Evolutionary conservation across 2,797 vertebrate species (phyloP).

Genomic region (Platalea minor): DNA sequence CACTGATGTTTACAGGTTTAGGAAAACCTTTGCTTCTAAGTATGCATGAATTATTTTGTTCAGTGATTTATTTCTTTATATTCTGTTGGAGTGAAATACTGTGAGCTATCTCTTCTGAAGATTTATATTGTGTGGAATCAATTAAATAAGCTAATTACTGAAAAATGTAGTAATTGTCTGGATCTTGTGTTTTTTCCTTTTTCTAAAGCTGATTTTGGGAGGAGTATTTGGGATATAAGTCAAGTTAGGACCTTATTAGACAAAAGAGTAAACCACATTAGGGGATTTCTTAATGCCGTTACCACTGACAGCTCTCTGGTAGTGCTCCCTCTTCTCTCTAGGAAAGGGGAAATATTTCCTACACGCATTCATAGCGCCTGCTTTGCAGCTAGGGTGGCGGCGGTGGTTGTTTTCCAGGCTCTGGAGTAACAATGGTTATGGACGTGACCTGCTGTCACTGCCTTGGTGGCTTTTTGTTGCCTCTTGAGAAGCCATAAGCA

Average conservation of each 20-base stretch:
- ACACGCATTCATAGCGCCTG: background rate
- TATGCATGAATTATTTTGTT: background rate
- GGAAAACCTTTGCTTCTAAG: background rate
- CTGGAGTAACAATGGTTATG: background rate
- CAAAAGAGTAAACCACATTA: background rate
- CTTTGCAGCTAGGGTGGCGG: background rate
- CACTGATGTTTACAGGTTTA: background rate
- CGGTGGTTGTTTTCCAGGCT: background rate
- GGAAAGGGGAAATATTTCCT: background rate
- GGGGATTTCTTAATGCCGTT: background rate
- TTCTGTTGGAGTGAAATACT: background rate
- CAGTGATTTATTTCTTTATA: background rate
- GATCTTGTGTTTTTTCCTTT: background rate
- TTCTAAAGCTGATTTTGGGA: background rate
- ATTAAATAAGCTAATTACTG: background rate
- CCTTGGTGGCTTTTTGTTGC: background rate
- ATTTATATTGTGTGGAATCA: background rate
- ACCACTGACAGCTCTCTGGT: background rate
- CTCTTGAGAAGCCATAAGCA: background rate
- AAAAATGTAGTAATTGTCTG: background rate
- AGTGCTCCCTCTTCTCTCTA: background rate
- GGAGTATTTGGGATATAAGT: background rate
- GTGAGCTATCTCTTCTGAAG: background rate
- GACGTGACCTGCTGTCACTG: background rate
- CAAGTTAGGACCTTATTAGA: background rate